Percentiles rank a stretch among this genome's conserved stretches.
Conservation (phyloP, 1,140 invertebrate genomes). For the Hermatobates lingyangjiaoensis region DNA sequence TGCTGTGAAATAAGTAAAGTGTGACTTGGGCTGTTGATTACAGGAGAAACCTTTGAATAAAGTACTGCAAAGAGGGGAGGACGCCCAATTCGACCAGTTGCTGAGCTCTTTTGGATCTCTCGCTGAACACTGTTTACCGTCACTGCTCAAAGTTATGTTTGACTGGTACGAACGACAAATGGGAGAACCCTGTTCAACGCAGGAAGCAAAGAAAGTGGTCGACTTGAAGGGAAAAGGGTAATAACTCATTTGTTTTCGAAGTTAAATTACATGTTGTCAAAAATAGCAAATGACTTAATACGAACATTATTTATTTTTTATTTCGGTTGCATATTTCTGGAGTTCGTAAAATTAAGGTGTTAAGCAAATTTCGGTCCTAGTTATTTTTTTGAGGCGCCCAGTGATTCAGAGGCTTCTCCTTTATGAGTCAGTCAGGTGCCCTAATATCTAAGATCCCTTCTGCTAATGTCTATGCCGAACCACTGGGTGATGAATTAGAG, state of each 20-base stretch:
- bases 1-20: too few relatives aligned
- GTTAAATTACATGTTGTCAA: constrained; percentile 2
- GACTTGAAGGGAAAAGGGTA: constrained; percentile 55
- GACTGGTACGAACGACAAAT: constrained; percentile 91
- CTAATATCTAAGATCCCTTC: too few relatives aligned
- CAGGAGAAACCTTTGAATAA: constrained; percentile 80
- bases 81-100: constrained; percentile 87
- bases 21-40: too few relatives aligned
- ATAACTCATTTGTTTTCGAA: background rate
- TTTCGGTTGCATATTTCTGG: too few relatives aligned
- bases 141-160: constrained; percentile 78
- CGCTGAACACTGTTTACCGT: constrained; percentile 93
- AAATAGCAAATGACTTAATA: background rate
- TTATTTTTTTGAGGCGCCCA: too few relatives aligned
- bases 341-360: too few relatives aligned
- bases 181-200: constrained; percentile 33
- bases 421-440: too few relatives aligned
- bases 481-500: too few relatives aligned
- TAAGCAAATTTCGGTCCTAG: too few relatives aligned
- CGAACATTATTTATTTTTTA: too few relatives aligned
- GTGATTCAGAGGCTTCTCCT: too few relatives aligned
- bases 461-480: too few relatives aligned
- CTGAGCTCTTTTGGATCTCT: constrained; percentile 79
- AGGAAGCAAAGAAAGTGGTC: constrained; percentile 32
- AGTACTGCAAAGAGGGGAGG: constrained; percentile 85